Base-by-base conservation (phyloP, 2,113 vertebrate genomes). In the Choloepus hoffmanni region DNA sequence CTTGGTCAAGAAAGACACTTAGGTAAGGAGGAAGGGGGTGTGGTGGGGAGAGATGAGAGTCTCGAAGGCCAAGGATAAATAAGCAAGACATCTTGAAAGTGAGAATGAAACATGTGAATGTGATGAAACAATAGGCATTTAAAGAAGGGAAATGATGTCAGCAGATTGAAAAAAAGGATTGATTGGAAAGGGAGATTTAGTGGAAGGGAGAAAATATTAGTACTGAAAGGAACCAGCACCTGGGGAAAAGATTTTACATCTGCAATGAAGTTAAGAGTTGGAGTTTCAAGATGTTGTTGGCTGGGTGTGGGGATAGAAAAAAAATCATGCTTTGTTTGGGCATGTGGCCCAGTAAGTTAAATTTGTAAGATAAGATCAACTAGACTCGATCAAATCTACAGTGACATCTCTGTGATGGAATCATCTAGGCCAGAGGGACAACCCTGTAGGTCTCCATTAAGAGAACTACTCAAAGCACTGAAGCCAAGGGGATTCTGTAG, bases 261-360 rank as follows among this genome's bases (percentile, higher is more conserved):
- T 68, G 16, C 0, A 14, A 23, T 86, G 70, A 93, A 90, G 92
- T 58, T 63, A 85, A 95, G 50, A 83, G 73, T 65, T 72, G 67
- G 77, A 11, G 24, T 95, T 94, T 96, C 78, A 96, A 89, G 89
- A 96, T 73, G 19, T 30, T 55, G 70, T 67, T 91, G 68, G 62
- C 74, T 95, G 67, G 60, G 86, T 63, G 43, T 77, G 28, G 40
- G 62, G 62, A 85, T 79, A 89, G 91, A 89, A 97, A 91, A 82
- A 91, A 89, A 96, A 91, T 92, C 89, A 85, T 55, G 78, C 63
- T 97, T 43, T 82, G 50, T 95, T 83, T 97, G 93, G 95, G 93
- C 85, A 92, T 53, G 28, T 11, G 23, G 89, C 83, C 90, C 79
- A 91, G 92, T 85, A 81, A 93, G 48, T 72, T 95, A 21, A 74